Evolutionary conservation across 2,888 invertebrate genomes (phyloP), one percentile per base, ranked within the genome.

Genomic region (Cabera pusaria): DNA sequence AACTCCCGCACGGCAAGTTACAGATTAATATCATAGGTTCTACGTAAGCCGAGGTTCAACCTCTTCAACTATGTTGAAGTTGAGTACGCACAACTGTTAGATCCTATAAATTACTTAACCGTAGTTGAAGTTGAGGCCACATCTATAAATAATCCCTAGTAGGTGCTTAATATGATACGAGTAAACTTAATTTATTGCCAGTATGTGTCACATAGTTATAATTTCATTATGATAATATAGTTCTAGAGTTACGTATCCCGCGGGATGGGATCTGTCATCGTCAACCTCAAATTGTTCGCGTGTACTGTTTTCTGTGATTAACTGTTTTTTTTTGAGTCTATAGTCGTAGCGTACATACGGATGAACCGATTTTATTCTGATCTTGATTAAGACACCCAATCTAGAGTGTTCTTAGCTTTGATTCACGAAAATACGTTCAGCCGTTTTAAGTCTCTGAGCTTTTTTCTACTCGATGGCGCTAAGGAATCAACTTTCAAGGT

Each of bases 21-120:
- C 14, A 14, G n/a, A n/a, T n/a, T 14, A 14, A 14, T 4, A 3
- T 4, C 14, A 4, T 41, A 63, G 57, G 61, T 60, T 44, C 37
- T 29, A 31, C 47, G 47, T 38, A 35, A 49, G 52, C 50, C 43
- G 44, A 44, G 47, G 52, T 44, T 55, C 56, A 59, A 66, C 66
- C 64, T 71, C 65, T 60, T 53, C 50, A 75, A 74, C 74, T 72
- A 70, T 71, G 60, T 67, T 49, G 61, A 54, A 59, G 60, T 67
- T 49, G 61, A 54, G 59, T 64, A 64, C 63, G 60, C 56, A 56
- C 54, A 51, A 64, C 56, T 61, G 59, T 59, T 49, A 56, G 54
- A 64, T 56, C 69, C 70, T 63, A 72, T 77, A 74, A 75, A 74
- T 77, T 76, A 74, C 68, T 63, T 63, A 64, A 58, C 52, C 51